A percentile compares a stretch with the other conserved stretches of the same genome.
Evolutionary conservation across 2,797 vertebrate species (phyloP).

Genomic region (Mus minutoides): DNA sequence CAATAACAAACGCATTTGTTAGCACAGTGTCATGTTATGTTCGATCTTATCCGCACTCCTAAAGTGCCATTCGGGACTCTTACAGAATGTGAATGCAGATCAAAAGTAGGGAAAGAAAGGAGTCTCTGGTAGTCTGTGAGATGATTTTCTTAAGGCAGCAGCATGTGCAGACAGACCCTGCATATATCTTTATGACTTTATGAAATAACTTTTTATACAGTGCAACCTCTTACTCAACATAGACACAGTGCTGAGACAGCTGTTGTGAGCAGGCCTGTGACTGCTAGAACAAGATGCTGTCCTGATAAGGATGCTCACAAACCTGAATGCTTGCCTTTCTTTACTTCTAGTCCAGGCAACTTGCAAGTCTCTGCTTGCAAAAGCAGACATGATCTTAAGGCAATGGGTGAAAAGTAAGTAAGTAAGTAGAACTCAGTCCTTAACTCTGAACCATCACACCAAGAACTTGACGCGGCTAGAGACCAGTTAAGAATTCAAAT

Average conservation of each 20-base stretch:
- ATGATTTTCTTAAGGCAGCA: constrained; percentile 4
- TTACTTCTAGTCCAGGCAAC: constrained; percentile 1
- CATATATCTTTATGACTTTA: constrained; percentile 4
- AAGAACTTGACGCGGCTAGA: neutral
- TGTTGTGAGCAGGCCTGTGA: neutral
- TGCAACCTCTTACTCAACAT: neutral
- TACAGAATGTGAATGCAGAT: neutral
- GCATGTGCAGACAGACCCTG: neutral
- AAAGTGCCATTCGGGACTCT: neutral
- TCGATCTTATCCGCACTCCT: constrained; percentile 1
- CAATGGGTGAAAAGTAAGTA: neutral
- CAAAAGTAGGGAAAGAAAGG: neutral
- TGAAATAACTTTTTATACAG: constrained; percentile 34
- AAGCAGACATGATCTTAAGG: neutral
- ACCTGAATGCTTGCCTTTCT: constrained; percentile 25
- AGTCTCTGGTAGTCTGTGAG: neutral
- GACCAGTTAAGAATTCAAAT: neutral
- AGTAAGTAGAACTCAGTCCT: neutral
- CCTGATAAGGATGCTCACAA: constrained; percentile 60
- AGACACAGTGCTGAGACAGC: neutral
- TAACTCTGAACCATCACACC: neutral
- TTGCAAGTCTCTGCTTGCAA: constrained; percentile 14
- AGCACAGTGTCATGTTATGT: neutral
- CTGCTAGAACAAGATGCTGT: constrained; percentile 31
- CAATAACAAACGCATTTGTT: constrained; percentile 1